Evolutionary conservation across 2,888 invertebrate species (phyloP).

Genomic region (Arge pagana): DNA sequence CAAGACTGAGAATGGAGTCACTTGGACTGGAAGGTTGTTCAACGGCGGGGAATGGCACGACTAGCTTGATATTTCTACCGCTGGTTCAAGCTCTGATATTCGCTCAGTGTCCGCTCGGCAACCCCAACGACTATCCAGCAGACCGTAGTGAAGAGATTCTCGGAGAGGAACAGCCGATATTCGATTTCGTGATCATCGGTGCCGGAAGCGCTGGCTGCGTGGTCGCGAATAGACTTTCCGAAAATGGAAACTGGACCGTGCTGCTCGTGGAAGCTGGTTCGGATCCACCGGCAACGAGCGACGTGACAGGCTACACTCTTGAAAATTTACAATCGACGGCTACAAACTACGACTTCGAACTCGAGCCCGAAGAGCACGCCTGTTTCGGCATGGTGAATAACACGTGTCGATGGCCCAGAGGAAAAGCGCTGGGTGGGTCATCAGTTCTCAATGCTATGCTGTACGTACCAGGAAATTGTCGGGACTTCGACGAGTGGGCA

Average conservation of each 20-base stretch:
- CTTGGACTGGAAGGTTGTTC: too few species aligned
- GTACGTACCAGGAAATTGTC: constrained; percentile 59
- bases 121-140: too few species aligned
- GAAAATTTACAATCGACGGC: too few species aligned
- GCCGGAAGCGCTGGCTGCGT: constrained; percentile 69
- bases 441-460: constrained; percentile 61
- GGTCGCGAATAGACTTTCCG: constrained; percentile 76
- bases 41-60: too few species aligned
- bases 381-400: constrained; percentile 55
- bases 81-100: too few species aligned
- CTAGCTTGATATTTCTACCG: too few species aligned
- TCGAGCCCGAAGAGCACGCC: constrained; percentile 63
- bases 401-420: constrained; percentile 51
- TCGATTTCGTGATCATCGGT: constrained; percentile 36
- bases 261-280: constrained; percentile 80
- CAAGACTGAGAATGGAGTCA: too few species aligned
- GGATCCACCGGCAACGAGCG: constrained; percentile 83
- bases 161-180: too few species aligned
- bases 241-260: constrained; percentile 74
- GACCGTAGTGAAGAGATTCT: too few species aligned
- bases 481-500: constrained; percentile 60
- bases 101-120: too few species aligned
- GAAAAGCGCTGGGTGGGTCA: constrained; percentile 58
- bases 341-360: constrained; percentile 88
- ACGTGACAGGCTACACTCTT: constrained; percentile 79